Evolutionary conservation across 2,797 vertebrate genomes (phyloP), one percentile per base, ranked within the genome.

Genomic region (Lagodon rhomboides): DNA sequence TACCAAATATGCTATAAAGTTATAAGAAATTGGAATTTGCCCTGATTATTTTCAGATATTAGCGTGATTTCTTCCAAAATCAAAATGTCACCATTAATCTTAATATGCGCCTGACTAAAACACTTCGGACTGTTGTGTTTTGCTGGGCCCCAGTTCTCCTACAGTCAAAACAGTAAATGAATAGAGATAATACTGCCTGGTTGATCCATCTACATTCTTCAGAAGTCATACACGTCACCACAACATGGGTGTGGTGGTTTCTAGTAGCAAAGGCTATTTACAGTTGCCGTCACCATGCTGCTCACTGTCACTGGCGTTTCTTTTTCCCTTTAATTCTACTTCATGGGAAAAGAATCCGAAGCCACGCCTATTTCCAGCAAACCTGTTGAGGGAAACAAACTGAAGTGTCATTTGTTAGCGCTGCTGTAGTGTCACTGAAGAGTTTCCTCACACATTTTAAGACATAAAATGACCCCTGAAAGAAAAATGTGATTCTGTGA

Each of bases 161-260:
- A 17, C n/a, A 72, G 58, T 73, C 58, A 62, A 56, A 82, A 60
- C 49, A 16, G 15, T 13, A 34, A 51, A 66, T 8, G 18, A 12
- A 18, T 23, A 5, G 47, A 70, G 51, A 27, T 41, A 6, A 62
- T 13, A 3, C 49, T 38, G 56, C 23, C 12, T 1, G 18, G 56
- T 74, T 83, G 75, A 88, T 85, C 73, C 27, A 34, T 79, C 82
- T 59, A 82, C 86, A 92, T 93, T 89, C 89, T 72, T 91, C 18
- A 30, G 34, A 77, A 53, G 89, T 79, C 68, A 78, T 51, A 46
- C 56, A 63, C 43, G 10, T 54, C 30, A 54, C 55, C 34, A 25
- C 47, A 34, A 25, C 73, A 59, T 77, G 77, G 88, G 88, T 85
- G 91, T 82, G 87, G 81, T 70, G 46, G 76, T 70, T 90, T 84